These are phyloP conservation scores for Melanogrammus aeglefinus DNA, from an alignment of 2,797 vertebrate species.

Conservation along the genomic window DNA sequence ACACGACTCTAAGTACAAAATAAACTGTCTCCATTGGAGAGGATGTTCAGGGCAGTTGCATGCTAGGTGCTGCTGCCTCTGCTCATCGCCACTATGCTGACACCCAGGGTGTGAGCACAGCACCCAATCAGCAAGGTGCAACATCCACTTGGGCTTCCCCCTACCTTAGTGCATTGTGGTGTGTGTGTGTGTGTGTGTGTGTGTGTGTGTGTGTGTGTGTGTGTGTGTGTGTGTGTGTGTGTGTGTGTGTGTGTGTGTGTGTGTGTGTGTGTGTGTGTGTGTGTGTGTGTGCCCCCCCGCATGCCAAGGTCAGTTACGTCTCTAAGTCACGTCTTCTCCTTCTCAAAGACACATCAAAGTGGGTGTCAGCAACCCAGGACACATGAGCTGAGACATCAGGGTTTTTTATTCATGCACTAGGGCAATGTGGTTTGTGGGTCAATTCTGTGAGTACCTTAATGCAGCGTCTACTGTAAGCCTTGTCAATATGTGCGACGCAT, in stretches of 20 bases:
- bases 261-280: constrained; percentile 10
- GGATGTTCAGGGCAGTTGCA: background rate
- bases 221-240: constrained; percentile 10
- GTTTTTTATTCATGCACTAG: too few species aligned
- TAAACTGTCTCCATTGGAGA: too few species aligned
- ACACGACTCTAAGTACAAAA: too few species aligned
- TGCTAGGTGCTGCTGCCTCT: constrained; percentile 67
- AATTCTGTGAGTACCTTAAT: background rate
- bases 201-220: background rate
- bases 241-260: background rate
- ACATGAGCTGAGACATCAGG: too few species aligned
- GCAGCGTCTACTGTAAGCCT: constrained; percentile 40
- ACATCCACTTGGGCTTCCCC: constrained; percentile 38
- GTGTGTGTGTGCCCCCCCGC: too few species aligned
- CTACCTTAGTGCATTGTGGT: background rate
- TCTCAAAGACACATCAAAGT: too few species aligned
- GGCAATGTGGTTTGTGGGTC: background rate
- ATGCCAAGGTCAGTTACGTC: constrained; percentile 17
- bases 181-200: background rate
- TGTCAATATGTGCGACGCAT: constrained; percentile 44
- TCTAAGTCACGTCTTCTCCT: constrained; percentile 39
- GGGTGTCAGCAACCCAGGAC: constrained; percentile 54
- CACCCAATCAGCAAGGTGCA: constrained; percentile 60
- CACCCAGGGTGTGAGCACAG: constrained; percentile 59
- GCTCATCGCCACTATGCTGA: constrained; percentile 54